phyloP scores from a whole-genome alignment of 1,140 invertebrate genomes.

The Eumeta japonica region DNA sequence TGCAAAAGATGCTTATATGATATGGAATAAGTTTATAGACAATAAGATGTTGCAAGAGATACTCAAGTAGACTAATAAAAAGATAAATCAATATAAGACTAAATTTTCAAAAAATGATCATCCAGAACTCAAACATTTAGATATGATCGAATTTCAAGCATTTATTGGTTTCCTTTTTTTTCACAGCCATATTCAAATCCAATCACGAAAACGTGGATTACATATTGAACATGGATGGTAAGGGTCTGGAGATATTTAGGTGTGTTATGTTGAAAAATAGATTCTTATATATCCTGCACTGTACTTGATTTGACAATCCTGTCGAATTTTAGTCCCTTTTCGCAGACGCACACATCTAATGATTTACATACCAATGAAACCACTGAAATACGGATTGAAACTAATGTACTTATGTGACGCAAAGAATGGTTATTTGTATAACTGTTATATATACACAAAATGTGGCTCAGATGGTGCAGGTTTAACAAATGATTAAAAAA shows the following conservation, averaged over 20 bases:
- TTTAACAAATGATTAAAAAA: no score
- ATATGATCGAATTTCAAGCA: conserved; percentile 12
- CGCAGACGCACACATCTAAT: no score
- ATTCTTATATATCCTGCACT: no score
- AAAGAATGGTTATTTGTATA: no score
- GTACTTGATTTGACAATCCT: no score
- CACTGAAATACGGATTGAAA: no score
- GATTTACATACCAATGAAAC: no score
- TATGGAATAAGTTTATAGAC: conserved; percentile 5
- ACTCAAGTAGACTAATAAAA: conserved; percentile 9
- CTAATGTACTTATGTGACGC: no score
- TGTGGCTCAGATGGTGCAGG: no score
- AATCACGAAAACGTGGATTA: conserved; percentile 11
- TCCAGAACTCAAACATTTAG: conserved; percentile 3
- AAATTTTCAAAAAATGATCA: background rate
- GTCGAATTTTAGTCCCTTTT: no score
- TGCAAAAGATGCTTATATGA: conserved; percentile 3
- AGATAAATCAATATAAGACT: conserved; percentile 1
- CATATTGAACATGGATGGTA: conserved; percentile 16
- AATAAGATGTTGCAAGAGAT: conserved; percentile 8
- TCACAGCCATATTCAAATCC: conserved; percentile 12
- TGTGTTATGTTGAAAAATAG: conserved; percentile 15
- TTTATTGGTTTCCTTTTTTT: conserved; percentile 13
- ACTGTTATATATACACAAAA: no score
- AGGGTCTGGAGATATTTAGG: conserved; percentile 14